These are phyloP conservation scores for Leptocoma aspasia DNA, from an alignment of 2,113 vertebrate genomes.

Conservation along the genomic window DNA sequence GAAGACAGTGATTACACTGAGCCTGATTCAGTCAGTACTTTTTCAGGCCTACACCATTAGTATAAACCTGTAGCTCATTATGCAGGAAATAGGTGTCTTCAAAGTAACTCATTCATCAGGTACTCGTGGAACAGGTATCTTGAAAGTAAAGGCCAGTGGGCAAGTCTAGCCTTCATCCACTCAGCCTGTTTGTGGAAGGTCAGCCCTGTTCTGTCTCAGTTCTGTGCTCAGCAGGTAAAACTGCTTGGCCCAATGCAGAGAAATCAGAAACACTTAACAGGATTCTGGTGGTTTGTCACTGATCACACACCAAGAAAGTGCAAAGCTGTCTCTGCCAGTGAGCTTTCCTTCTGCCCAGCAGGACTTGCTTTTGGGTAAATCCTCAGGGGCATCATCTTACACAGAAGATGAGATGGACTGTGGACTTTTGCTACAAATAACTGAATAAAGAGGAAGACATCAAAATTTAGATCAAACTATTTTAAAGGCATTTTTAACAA, in stretches of 20 bases:
- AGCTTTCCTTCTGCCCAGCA: neutral
- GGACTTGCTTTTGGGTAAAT: neutral
- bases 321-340: neutral
- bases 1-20: neutral
- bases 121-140: neutral
- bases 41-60: neutral
- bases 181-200: neutral
- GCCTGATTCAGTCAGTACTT: neutral
- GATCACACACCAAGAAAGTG: neutral
- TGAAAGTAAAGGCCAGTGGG: neutral
- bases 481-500: neutral
- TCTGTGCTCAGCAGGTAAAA: neutral
- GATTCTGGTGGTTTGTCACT: neutral
- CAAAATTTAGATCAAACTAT: neutral
- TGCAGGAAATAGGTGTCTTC: neutral
- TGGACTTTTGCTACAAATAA: neutral
- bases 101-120: neutral
- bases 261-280: neutral
- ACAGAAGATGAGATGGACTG: neutral
- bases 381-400: neutral
- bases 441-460: neutral
- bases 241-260: neutral
- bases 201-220: neutral
- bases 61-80: neutral
- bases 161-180: neutral